A percentile compares a stretch with the other conserved stretches of the same genome.
Evolutionary conservation across 2,113 vertebrate species (phyloP).

Genomic region (Dermatemys mawii): DNA sequence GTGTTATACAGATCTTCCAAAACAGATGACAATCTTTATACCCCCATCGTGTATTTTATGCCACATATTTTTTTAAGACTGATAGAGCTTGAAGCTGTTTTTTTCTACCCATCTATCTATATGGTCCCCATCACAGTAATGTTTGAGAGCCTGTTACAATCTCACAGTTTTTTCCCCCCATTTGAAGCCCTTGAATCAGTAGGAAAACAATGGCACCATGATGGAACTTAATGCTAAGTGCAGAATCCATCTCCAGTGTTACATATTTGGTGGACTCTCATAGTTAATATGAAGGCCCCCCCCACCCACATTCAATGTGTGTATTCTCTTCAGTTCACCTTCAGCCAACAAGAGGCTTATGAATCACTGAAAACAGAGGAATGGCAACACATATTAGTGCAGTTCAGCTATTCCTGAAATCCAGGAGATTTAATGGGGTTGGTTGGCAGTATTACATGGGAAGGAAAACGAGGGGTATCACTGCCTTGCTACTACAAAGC

Average conservation of each 20-base stretch:
- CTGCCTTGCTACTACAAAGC: no score
- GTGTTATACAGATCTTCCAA: not conserved
- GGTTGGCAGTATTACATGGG: no score
- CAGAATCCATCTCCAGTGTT: not conserved
- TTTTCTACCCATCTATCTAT: not conserved
- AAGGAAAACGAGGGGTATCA: no score
- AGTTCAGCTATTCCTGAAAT: not conserved
- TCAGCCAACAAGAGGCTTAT: not conserved
- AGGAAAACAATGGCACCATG: not conserved
- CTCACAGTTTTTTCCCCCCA: not conserved
- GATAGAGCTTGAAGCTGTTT: not conserved
- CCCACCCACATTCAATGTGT: not conserved
- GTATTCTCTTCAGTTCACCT: not conserved
- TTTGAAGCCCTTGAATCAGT: not conserved
- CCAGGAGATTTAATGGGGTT: no score
- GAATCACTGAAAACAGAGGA: not conserved
- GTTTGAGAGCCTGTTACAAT: not conserved
- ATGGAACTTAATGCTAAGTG: not conserved
- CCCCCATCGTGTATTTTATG: not conserved
- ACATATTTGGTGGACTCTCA: not conserved
- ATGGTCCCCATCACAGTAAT: not conserved
- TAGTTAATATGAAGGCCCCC: not conserved
- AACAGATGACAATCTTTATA: not conserved
- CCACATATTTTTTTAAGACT: not conserved
- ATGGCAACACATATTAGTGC: not conserved